Base-by-base conservation (phyloP, 2,797 vertebrate species). In the Varecia variegata region DNA sequence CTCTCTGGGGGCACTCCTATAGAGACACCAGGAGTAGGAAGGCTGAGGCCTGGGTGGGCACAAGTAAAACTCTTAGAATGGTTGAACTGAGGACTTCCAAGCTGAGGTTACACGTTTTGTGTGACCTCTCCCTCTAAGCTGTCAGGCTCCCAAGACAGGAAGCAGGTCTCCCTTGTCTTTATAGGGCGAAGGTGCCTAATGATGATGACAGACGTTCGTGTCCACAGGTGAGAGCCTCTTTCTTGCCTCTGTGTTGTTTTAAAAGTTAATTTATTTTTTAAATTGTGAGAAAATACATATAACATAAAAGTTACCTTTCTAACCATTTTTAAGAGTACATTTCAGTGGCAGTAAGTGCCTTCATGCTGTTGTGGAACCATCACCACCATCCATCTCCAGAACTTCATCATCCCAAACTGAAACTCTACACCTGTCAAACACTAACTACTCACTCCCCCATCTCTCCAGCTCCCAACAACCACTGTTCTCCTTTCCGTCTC, bases 191-290 rank as follows among this genome's bases (percentile, higher is more conserved):
- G 58, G 25, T 20, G 6, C 25, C 83, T 65, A 25, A 15, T 27
- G 79, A 67, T 54, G 38, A 88, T 47, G 52, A 27, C 5, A 88
- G 68, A 52, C 18, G 47, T 13, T 40, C 38, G 30, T 52, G 50
- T 56, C 52, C 12, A 13, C 17, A 85, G 40, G 11, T 20, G 7
- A 88, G 21, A 67, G 9, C 6, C 25, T 65, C 52, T 58, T 80
- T 52, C 32, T 83, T 43, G 50, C 20, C 12, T 90, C 8, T 25
- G 40, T 50, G 5, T 5, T 68, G 9, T 11, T 88, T 50, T 40
- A 27, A 40, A 70, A 68, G 84, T 14, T 3, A 54, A 35, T 90
- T 80, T 20, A 45, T 84, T 92, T 92, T 85, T 80, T 12, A 47
- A 32, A 15, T 45, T 60, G 20, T 12, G 32, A 2, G 50, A 68